Evolutionary conservation across 37 sponge, comb jelly and placozoan species (phyloP), one percentile per base, ranked within the genome.

Genomic region (Halichondria panicea): DNA sequence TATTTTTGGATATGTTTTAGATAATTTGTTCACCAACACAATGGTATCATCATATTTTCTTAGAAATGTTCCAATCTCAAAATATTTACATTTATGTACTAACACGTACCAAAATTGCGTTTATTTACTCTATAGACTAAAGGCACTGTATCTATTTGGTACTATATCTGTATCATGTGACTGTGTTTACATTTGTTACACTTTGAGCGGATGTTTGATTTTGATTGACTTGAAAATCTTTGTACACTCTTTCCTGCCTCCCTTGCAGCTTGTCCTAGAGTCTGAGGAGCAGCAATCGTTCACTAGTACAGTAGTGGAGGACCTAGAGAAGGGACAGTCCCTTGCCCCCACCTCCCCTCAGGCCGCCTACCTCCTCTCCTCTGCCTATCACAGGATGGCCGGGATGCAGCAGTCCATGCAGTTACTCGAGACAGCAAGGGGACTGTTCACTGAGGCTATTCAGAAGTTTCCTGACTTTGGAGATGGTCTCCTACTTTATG

Each of bases 401-500:
- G 58, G 71, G 4, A 41, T 85, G 25, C 37, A 5, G 15, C 71
- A 77, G 66, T 68, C 78, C 40, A 42, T 77, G 56, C 85, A 85
- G 69, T 27, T 64, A 13, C 21, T 77, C 39, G 52, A 71, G 48
- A 33, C 15, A 4, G 78, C 78, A 22, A 69, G 55, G 19, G 3
- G 32, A 43, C 71, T 63, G 66, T 85, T 85, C 36, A 67, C 71
- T 36, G 55, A 78, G 24, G 85, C 79, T 30, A 36, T 37, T 36
- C 64, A 63, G 44, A 63, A 63, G 56, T 77, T 77, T 32, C 85
- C 85, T 1, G 28, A 37, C 30, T 71, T 52, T 71, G 79, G 32
- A 19, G 85, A 85, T 9, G 85, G 85, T 31, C 41, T 85, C 1
- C 31, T 85, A 7, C 79, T 85, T 32, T 72, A 85, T 64, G 52